Percentiles rank a stretch among this genome's conserved stretches.
Conservation (phyloP, 2,113 vertebrate species). For the Rhodinocichla rosea region DNA sequence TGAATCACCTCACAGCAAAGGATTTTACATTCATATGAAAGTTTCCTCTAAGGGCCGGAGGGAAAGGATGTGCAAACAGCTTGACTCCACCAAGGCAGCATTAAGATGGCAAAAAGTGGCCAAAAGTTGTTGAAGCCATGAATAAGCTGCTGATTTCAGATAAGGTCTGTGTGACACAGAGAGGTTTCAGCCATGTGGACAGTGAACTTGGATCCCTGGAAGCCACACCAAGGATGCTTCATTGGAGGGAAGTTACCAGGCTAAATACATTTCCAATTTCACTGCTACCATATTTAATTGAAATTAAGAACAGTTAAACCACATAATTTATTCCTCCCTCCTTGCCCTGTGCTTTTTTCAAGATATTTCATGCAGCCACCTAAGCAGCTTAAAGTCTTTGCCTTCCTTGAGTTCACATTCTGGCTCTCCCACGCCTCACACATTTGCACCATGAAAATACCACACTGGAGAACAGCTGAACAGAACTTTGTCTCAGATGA, state of each 20-base stretch:
- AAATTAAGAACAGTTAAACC: neutral
- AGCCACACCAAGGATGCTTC: neutral
- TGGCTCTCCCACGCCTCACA: neutral
- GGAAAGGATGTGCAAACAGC: neutral
- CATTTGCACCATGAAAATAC: neutral
- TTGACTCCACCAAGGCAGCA: neutral
- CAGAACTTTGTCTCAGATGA: neutral
- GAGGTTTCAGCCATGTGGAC: neutral
- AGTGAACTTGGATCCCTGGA: neutral
- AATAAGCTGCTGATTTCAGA: neutral
- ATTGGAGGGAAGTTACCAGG: neutral
- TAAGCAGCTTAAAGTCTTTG: neutral
- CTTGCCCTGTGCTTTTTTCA: neutral
- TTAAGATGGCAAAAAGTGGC: neutral
- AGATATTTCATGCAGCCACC: neutral
- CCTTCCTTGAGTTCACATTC: neutral
- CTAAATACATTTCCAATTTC: neutral
- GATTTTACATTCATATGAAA: neutral
- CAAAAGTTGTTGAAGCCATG: neutral
- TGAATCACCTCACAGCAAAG: neutral
- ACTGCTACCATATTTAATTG: neutral
- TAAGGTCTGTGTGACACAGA: neutral
- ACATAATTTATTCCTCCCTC: neutral
- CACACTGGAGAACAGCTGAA: neutral
- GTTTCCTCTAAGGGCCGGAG: neutral